Evolutionary conservation across 2,888 invertebrate genomes (phyloP).

Genomic region (Phymatocera aterrima): DNA sequence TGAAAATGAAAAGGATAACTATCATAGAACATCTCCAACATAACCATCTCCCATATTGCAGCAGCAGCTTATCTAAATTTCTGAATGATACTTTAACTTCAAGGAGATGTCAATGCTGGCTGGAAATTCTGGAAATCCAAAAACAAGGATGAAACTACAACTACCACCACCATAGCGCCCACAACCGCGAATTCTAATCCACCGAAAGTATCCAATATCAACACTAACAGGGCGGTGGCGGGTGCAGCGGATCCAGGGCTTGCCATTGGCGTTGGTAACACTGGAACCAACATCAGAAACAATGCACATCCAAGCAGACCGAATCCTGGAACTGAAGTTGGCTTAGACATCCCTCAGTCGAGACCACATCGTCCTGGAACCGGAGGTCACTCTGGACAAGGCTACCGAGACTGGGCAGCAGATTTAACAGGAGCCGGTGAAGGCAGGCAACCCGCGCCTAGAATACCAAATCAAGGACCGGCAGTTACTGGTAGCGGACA

Average conservation of each 20-base stretch:
- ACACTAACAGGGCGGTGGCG: constrained; percentile 58
- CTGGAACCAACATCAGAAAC: constrained; percentile 58
- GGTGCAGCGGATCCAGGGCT: constrained; percentile 63
- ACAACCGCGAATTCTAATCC: constrained; percentile 5
- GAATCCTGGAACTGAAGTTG: constrained; percentile 70
- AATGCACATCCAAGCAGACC: constrained; percentile 60
- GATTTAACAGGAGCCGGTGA: constrained; percentile 68
- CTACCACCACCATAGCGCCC: constrained; percentile 44
- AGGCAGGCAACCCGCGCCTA: constrained; percentile 55
- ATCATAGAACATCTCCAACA: not conserved
- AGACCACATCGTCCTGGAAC: constrained; percentile 58
- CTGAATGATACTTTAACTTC: not conserved
- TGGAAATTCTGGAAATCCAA: constrained; percentile 69
- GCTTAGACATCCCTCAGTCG: constrained; percentile 59
- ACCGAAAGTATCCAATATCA: constrained; percentile 39
- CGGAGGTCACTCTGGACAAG: constrained; percentile 59
- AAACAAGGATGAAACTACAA: constrained; percentile 56
- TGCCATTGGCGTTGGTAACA: constrained; percentile 61
- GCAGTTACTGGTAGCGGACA: constrained; percentile 51
- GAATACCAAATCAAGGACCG: constrained; percentile 60
- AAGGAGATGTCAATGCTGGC: constrained; percentile 62
- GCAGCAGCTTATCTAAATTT: not conserved
- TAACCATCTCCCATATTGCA: not conserved
- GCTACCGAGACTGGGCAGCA: constrained; percentile 67
- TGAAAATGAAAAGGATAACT: not conserved